Evolutionary conservation across 2,888 invertebrate genomes (phyloP), one percentile per base, ranked within the genome.

Genomic region (Sinopyrophorus schimmeli): DNA sequence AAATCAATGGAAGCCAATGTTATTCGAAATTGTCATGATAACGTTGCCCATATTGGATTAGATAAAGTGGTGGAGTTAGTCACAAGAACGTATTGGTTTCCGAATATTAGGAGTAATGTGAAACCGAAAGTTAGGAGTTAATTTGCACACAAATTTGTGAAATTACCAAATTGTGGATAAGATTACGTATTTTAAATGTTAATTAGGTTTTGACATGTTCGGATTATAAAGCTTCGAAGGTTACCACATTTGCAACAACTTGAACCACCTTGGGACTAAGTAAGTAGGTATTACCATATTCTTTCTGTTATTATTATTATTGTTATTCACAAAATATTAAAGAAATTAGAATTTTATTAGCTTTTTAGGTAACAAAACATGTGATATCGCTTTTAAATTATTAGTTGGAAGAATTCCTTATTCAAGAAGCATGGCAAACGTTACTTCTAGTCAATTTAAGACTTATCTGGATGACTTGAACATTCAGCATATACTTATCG

Each of bases 121-220:
- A n/a, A n/a, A n/a, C n/a, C n/a, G n/a, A n/a, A n/a, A n/a, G n/a
- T n/a, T n/a, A n/a, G n/a, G n/a, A n/a, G n/a, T n/a, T n/a, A n/a
- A n/a, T n/a, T n/a, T n/a, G n/a, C n/a, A n/a, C n/a, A n/a, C n/a
- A n/a, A n/a, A n/a, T n/a, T n/a, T n/a, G n/a, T n/a, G n/a, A n/a
- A n/a, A n/a, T n/a, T n/a, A n/a, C n/a, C n/a, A n/a, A n/a, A n/a
- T n/a, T n/a, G n/a, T n/a, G n/a, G n/a, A n/a, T n/a, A n/a, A n/a
- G n/a, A n/a, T n/a, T n/a, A n/a, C n/a, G n/a, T 10, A 38, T 44
- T 47, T 38, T 43, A 11, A n/a, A 26, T 61, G n/a, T n/a, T n/a
- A n/a, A n/a, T n/a, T n/a, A n/a, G n/a, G n/a, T 83, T 84, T 49
- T 80, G 94, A 94, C 91, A 89, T 96, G 96, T 77, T 87, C 93